These are phyloP conservation scores for Eupithecia centaureata DNA, from an alignment of 2,888 invertebrate genomes.

Conservation along the genomic window DNA sequence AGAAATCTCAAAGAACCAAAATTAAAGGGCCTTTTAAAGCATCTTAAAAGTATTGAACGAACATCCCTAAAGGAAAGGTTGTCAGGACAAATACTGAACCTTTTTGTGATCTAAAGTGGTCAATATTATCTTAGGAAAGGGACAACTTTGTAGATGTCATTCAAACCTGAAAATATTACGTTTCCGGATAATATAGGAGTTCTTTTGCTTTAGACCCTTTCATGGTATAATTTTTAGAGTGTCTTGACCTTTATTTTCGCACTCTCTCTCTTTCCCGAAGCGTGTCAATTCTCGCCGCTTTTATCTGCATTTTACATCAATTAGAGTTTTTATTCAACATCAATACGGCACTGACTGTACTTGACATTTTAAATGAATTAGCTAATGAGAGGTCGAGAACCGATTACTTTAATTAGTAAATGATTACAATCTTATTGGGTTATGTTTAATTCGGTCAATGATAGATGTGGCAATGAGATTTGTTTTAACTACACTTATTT, in stretches of 20 bases:
- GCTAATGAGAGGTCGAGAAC: slow-evolving; percentile 10
- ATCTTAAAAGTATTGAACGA: neutral
- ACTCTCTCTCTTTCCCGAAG: no score
- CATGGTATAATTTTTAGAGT: neutral
- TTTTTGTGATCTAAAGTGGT: slow-evolving; percentile 7
- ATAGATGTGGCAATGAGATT: slow-evolving; percentile 15
- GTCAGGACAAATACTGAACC: neutral
- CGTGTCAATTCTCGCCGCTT: neutral
- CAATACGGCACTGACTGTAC: slow-evolving; percentile 4
- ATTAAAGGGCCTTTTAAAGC: neutral
- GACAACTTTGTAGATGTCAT: neutral
- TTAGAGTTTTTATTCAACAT: neutral
- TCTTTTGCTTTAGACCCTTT: neutral
- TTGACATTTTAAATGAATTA: neutral
- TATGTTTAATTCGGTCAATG: slow-evolving; percentile 14
- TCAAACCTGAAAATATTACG: neutral
- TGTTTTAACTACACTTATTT: no score
- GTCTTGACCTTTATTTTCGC: no score
- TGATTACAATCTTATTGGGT: slow-evolving; percentile 23
- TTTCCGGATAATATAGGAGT: neutral
- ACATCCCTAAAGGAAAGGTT: neutral
- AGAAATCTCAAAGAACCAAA: neutral
- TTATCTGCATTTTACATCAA: neutral
- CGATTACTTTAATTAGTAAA: slow-evolving; percentile 25
- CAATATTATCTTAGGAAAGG: slow-evolving; percentile 10